Base-by-base conservation (phyloP, 2,888 invertebrate genomes). In the Dryadula phaetusa region DNA sequence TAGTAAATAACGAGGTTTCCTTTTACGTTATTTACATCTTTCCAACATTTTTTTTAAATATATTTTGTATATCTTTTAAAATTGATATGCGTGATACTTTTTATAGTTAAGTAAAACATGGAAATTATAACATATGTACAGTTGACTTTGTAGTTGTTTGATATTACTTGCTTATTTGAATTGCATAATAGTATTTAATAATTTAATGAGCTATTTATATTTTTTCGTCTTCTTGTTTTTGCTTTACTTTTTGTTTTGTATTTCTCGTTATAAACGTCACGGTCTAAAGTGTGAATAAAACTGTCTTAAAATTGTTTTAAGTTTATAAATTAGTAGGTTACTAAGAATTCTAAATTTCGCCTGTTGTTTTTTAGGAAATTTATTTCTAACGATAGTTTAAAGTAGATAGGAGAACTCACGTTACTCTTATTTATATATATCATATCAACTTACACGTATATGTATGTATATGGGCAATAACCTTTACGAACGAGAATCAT, bases 21-120 rank as follows among this genome's bases (percentile, higher is more conserved):
- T 53, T 54, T 49, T 12, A 52, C 58, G 58, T 56, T 40, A 67
- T 67, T 60, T 62, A 70, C 64, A 56, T 58, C 40, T 62, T 67
- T 42, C 7, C 42, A 66, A 66, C 42, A 34, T 61, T 65, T 37
- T n/a, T n/a, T n/a, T n/a, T n/a, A n/a, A n/a, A n/a, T 37, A 32
- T 32, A 32, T 7, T 1, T 32, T 8, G 3, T 49, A 3, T 7
- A 0, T n/a, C n/a, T 8, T 49, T 25, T 22, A 14, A 22, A 47
- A 47, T 25, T 6, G n/a, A 22, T 49, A 25, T 6, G n/a, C 47
- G 22, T 1, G 12, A 6, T 4, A 22, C 12, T 22, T 44, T 20
- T 46, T 46, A 46, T 12, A 46, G 20, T 20, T 12, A 46, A 46
- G 20, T 20, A 10, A 46, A 46, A 3, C 8, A 8, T 32, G 7